phyloP scores from a whole-genome alignment of 2,113 vertebrate genomes.

The Falco punctatus region DNA sequence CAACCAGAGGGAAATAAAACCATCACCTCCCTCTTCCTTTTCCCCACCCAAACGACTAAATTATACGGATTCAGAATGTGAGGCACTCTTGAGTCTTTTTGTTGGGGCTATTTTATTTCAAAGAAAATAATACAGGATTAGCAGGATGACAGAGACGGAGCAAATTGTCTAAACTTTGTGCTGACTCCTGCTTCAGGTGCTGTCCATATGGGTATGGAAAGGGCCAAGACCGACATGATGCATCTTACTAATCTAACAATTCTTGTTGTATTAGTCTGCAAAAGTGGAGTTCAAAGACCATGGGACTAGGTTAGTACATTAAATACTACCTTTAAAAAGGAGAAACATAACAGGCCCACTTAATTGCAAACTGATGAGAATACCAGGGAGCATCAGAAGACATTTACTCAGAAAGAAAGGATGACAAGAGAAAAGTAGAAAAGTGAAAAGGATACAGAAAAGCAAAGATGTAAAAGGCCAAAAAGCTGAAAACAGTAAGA shows the following conservation, averaged over 20 bases:
- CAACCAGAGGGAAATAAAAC: not conserved
- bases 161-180: not conserved
- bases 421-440: not conserved
- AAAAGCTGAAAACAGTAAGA: not conserved
- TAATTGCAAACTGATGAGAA: not conserved
- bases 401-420: not conserved
- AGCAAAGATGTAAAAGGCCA: not conserved
- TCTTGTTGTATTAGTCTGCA: not conserved
- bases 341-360: not conserved
- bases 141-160: not conserved
- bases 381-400: not conserved
- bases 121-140: not conserved
- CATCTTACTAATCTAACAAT: not conserved
- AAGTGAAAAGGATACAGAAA: not conserved
- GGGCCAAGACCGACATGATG: not conserved
- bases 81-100: not conserved
- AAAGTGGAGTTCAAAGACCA: not conserved
- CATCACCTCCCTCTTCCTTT: not conserved
- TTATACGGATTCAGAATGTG: not conserved
- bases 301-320: not conserved
- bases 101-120: not conserved
- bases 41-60: not conserved
- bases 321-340: not conserved
- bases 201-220: not conserved
- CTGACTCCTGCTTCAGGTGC: not conserved